These are phyloP conservation scores for Danaus melanippus DNA, from an alignment of 1,140 invertebrate genomes.

Conservation along the genomic window DNA sequence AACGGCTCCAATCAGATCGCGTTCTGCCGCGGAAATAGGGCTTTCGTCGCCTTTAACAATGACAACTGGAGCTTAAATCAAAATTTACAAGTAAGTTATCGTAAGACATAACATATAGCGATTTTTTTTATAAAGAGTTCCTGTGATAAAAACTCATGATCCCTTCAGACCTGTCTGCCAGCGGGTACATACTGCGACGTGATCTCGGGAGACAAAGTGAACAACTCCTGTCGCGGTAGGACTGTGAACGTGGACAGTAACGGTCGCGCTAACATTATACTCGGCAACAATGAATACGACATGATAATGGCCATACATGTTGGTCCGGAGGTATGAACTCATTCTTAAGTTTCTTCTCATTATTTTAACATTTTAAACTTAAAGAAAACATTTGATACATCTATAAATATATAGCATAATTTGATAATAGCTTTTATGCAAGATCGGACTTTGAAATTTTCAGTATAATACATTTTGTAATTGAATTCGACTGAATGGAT, in stretches of 20 bases:
- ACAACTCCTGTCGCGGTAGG: conserved; percentile 79
- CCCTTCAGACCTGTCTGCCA: conserved; percentile 46
- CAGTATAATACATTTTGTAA: too few relatives aligned
- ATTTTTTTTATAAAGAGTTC: too few relatives aligned
- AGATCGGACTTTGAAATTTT: too few relatives aligned
- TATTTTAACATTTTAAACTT: too few relatives aligned
- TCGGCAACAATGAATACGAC: conserved; percentile 75
- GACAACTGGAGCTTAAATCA: conserved; percentile 72
- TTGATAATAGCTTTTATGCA: too few relatives aligned
- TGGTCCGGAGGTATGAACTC: conserved; percentile 54
- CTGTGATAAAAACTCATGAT: too few relatives aligned
- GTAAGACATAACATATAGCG: too few relatives aligned
- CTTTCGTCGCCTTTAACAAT: conserved; percentile 82
- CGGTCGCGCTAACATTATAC: conserved; percentile 77
- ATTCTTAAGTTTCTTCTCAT: too few relatives aligned
- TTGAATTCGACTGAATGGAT: too few relatives aligned
- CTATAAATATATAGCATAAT: too few relatives aligned
- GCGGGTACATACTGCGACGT: conserved; percentile 80
- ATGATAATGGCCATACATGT: conserved; percentile 85
- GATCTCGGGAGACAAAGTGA: conserved; percentile 79
- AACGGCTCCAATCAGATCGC: conserved; percentile 83
- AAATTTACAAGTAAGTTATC: conserved; percentile 60
- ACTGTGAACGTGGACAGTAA: conserved; percentile 75
- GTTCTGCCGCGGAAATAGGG: conserved; percentile 79
- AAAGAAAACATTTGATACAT: too few relatives aligned